A percentile compares a stretch with the other conserved stretches of the same genome.
Conservation (phyloP, 1,140 invertebrate species). For the Mactra quadrangularis region DNA sequence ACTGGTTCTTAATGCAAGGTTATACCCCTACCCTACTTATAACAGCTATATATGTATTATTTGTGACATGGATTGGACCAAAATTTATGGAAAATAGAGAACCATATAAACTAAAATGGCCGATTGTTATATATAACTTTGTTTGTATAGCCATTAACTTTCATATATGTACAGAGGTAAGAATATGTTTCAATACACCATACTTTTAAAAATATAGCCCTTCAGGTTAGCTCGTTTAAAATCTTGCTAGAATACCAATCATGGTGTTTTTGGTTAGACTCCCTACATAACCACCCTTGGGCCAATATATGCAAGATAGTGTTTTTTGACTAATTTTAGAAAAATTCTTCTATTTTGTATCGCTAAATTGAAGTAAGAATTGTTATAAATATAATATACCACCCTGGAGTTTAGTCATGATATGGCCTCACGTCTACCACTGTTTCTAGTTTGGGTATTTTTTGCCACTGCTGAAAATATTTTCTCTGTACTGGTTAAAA, state of each 20-base stretch:
- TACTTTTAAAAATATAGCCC: neutral
- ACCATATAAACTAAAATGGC: conserved; percentile 90
- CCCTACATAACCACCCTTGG: too few species aligned
- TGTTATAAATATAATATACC: too few species aligned
- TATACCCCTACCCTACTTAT: conserved; percentile 93
- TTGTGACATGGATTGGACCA: conserved; percentile 89
- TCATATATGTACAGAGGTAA: conserved; percentile 92
- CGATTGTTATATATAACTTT: conserved; percentile 94
- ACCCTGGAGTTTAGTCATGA: too few species aligned
- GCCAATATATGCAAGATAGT: too few species aligned
- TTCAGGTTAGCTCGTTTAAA: neutral
- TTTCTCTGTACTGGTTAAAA: too few species aligned
- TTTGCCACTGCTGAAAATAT: too few species aligned
- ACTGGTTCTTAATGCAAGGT: conserved; percentile 95
- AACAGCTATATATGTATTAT: conserved; percentile 92
- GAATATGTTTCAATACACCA: neutral
- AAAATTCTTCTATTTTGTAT: too few species aligned
- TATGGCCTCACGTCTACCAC: too few species aligned
- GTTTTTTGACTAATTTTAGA: too few species aligned
- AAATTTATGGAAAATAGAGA: conserved; percentile 92
- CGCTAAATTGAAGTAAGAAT: too few species aligned
- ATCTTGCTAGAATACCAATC: conserved; percentile 4
- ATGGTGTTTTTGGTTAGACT: too few species aligned
- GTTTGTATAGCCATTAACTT: conserved; percentile 92
- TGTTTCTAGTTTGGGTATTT: too few species aligned